phyloP scores from a whole-genome alignment of 2,888 invertebrate genomes.

The Heliconius hortense region DNA sequence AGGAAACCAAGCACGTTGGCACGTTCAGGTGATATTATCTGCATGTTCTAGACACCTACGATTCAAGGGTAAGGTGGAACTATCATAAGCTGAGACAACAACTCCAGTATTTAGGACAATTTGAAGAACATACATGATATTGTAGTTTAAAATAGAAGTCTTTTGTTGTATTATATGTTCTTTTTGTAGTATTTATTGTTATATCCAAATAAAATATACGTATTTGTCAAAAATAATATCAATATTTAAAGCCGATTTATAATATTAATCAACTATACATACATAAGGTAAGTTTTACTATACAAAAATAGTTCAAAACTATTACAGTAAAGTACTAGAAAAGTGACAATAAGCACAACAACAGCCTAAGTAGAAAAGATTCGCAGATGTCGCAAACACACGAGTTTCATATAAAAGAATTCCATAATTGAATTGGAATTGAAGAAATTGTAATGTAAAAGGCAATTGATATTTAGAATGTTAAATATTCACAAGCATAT shows the following conservation, averaged over 20 bases:
- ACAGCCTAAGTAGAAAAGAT: neutral
- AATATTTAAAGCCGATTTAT: neutral
- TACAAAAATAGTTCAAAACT: neutral
- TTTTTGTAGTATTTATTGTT: no score
- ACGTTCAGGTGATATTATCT: constrained; percentile 43
- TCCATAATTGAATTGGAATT: constrained; percentile 5
- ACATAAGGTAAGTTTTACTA: neutral
- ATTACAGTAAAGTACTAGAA: neutral
- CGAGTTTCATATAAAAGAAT: neutral
- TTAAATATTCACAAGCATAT: neutral
- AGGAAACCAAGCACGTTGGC: constrained; percentile 46
- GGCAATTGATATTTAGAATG: neutral
- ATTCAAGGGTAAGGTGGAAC: constrained; percentile 36
- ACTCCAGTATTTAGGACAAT: neutral
- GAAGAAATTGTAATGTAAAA: neutral
- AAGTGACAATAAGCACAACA: neutral
- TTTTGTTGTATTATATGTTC: no score
- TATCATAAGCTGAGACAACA: constrained; percentile 21
- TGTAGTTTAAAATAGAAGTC: neutral
- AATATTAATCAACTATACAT: neutral
- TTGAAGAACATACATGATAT: neutral
- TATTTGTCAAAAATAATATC: neutral
- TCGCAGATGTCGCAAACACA: neutral
- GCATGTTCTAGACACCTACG: constrained; percentile 42
- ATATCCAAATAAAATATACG: no score